These are phyloP conservation scores for Pomphorhynchus laevis DNA, from an alignment of 1,140 invertebrate species.

Conservation along the genomic window DNA sequence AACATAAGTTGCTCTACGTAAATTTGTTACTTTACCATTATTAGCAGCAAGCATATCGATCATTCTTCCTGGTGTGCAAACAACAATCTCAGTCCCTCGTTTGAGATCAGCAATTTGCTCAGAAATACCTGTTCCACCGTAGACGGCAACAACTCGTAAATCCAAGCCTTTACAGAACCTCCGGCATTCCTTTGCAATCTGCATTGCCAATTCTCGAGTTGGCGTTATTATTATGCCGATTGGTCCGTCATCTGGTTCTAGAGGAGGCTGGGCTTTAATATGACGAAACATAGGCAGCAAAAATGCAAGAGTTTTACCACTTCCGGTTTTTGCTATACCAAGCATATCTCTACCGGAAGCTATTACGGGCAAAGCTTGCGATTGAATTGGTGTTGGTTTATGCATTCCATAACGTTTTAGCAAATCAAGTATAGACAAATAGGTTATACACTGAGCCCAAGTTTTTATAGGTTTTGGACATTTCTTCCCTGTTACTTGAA, in stretches of 20 bases:
- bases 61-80: slow-evolving; percentile 94
- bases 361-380: slow-evolving; percentile 85
- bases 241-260: slow-evolving; percentile 79
- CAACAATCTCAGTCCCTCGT: slow-evolving; percentile 79
- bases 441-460: slow-evolving; percentile 92
- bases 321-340: slow-evolving; percentile 92
- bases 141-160: slow-evolving; percentile 64
- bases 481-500: slow-evolving; percentile 32
- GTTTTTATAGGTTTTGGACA: slow-evolving; percentile 71
- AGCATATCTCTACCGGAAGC: slow-evolving; percentile 83
- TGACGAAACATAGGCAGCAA: slow-evolving; percentile 90
- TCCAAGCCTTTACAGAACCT: slow-evolving; percentile 61
- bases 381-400: slow-evolving; percentile 90
- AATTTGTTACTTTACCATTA: slow-evolving; percentile 73
- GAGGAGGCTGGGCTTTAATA: slow-evolving; percentile 54
- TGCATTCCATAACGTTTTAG: slow-evolving; percentile 58
- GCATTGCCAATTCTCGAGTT: slow-evolving; percentile 83
- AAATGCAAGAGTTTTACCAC: slow-evolving; percentile 90
- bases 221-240: slow-evolving; percentile 85
- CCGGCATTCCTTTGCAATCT: slow-evolving; percentile 78
- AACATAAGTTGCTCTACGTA: slow-evolving; percentile 65
- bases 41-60: slow-evolving; percentile 98
- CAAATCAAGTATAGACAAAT: slow-evolving; percentile 66
- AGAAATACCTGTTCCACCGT: slow-evolving; percentile 80
- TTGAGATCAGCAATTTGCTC: slow-evolving; percentile 91